Evolutionary conservation across 2,888 invertebrate species (phyloP).

Genomic region (Blastobasis adustella): DNA sequence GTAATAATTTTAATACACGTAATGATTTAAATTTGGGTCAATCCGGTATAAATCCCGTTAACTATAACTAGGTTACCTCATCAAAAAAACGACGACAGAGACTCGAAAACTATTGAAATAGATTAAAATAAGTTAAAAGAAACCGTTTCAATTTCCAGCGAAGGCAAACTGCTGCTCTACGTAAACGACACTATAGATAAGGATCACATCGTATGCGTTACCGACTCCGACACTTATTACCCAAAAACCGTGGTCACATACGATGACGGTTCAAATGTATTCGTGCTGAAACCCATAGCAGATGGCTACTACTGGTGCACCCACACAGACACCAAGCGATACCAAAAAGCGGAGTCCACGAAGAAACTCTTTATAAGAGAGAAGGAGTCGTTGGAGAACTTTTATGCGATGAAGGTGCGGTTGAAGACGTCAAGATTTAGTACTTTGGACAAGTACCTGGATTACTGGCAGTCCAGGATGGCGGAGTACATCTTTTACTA

Average conservation of each 20-base stretch:
- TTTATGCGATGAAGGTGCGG: slow-evolving; percentile 39
- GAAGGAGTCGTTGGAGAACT: slow-evolving; percentile 31
- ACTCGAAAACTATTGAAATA: no score
- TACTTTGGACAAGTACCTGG: slow-evolving; percentile 14
- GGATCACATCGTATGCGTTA: slow-evolving; percentile 47
- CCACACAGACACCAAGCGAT: slow-evolving; percentile 37
- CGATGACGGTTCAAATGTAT: slow-evolving; percentile 24
- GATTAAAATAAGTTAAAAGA: no score
- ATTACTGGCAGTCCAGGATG: slow-evolving; percentile 37
- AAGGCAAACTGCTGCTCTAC: slow-evolving; percentile 36
- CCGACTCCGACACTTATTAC: slow-evolving; percentile 44
- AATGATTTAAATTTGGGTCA: no score
- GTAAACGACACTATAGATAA: slow-evolving; percentile 31
- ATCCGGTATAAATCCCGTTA: no score
- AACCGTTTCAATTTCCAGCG: slow-evolving; percentile 28
- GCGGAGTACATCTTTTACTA: slow-evolving; percentile 47
- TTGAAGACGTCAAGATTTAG: slow-evolving; percentile 17
- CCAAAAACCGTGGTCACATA: slow-evolving; percentile 34
- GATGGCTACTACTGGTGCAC: slow-evolving; percentile 67
- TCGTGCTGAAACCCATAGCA: slow-evolving; percentile 31
- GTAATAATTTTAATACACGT: no score
- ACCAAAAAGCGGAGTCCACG: slow-evolving; percentile 40
- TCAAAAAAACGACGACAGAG: no score
- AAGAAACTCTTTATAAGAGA: slow-evolving; percentile 43
- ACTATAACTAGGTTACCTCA: no score